Evolutionary conservation across 2,797 vertebrate species (phyloP), one percentile per base, ranked within the genome.

Genomic region (Delichon dasypus): DNA sequence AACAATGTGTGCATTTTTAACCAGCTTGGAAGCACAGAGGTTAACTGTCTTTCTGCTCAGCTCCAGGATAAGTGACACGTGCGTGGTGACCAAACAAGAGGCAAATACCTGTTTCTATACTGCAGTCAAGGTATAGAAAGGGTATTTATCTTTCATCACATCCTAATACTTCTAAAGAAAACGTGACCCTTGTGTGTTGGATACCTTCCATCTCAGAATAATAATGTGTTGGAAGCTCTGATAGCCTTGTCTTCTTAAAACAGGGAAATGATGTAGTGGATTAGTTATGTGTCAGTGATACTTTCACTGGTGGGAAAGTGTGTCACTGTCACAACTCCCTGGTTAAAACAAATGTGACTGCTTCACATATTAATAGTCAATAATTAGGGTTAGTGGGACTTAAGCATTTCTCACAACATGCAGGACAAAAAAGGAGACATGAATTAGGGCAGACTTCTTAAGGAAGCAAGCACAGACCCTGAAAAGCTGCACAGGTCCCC

Each of bases 1-100:
- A 95, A 42, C 79, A 38, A 38, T 92, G n/a, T 55, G 55, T 91
- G 57, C 80, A 88, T 95, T 97, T 91, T 96, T 90, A 93, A 93
- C 78, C 61, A 96, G 93, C 23, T 80, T 4, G 0, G 47, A 85
- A 85, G 51, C 66, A 61, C 5, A 30, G 84, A 96, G 78, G 94
- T 95, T 94, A 84, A 91, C 54, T 92, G 57, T 53, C 60, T 93
- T 95, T 67, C 85, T 95, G 53, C 40, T 88, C 53, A 58, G 44
- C 20, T 47, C 42, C 30, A 34, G 50, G 20, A 73, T 90, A 83
- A 68, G 68, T 53, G 36, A n/a, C 42, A 32, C 2, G 4, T 86
- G 47, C 8, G 21, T 87, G 66, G 54, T 85, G 80, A 88, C 75
- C 51, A 89, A 87, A 64, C 57, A 47, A 82, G 76, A 81, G 64